Evolutionary conservation across 2,797 vertebrate species (phyloP), one percentile per base, ranked within the genome.

Genomic region (Eulemur albifrons): DNA sequence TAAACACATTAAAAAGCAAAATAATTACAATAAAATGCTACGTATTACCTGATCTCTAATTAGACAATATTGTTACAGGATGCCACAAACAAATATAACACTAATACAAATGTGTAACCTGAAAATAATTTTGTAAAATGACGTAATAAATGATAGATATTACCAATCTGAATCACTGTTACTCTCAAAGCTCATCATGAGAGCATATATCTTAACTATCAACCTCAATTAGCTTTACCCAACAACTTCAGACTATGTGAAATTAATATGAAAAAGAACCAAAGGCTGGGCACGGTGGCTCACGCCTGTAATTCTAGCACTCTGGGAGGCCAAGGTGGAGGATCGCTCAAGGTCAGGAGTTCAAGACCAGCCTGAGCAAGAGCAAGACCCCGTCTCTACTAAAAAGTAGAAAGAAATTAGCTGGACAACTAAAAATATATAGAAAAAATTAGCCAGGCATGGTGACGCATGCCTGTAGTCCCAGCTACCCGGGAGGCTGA

Each of bases 1-100:
- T 99, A 88, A 1, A 32, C 86, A 94, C 7, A 97, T 63, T 70
- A 93, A 96, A 98, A 84, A 97, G 65, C 1, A 97, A 93, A 97
- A 86, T n/a, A 86, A 95, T 91, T 67, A 85, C 5, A 15, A 90
- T 12, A 81, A 93, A 90, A 87, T 38, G 79, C 1, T 59, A 59
- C 8, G 57, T 35, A 43, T 35, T 70, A 67, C 4, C 13, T n/a
- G 15, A 57, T 72, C 23, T 83, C 52, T 67, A 69, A 82, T 11
- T 70, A 69, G 18, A 73, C 15, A 40, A 8, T 87, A 88, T 5
- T 32, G 5, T 45, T 25, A 88, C 0, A 87, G 23, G 18, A 67
- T 63, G 35, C 27, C 63, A 96, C 20, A 93, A 94, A 75, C 23
- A 94, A 94, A 75, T 15, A 4, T 63, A 79, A 79, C 32, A 72